Percentiles rank a stretch among this genome's conserved stretches.
Conservation (phyloP, 30 jellyfish, hydroid and myxozoan genomes). For the Mastigias papua region DNA sequence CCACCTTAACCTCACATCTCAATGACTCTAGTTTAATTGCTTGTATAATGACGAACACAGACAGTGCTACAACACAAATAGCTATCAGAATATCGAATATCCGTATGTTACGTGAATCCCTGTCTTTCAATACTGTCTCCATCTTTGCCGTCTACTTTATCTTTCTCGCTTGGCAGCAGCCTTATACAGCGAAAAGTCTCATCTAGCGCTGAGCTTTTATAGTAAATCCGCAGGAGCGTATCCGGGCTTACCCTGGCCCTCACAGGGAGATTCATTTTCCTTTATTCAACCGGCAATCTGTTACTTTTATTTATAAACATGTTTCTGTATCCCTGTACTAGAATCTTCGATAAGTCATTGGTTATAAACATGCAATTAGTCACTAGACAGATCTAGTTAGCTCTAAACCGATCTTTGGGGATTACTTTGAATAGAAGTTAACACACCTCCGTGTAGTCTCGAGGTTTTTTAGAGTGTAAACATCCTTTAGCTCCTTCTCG, state of each 20-base stretch:
- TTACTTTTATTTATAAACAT: conserved; percentile 3
- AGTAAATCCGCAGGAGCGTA: not conserved
- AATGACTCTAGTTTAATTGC: conserved; percentile 3
- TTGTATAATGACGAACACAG: conserved; percentile 8
- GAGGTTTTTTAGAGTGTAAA: not conserved
- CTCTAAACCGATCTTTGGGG: not conserved
- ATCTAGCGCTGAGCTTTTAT: not conserved
- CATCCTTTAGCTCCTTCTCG: not conserved
- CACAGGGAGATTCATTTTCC: conserved; percentile 1
- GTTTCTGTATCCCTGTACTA: not conserved
- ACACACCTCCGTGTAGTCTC: not conserved
- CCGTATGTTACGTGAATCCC: not conserved
- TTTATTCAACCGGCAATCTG: not conserved
- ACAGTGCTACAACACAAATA: conserved; percentile 20
- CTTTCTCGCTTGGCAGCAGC: not conserved
- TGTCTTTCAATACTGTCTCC: conserved; percentile 8
- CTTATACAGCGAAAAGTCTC: not conserved
- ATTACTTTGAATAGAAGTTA: not conserved
- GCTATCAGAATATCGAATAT: not conserved
- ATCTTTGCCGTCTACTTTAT: not conserved
- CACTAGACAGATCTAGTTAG: not conserved
- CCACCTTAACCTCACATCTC: not conserved
- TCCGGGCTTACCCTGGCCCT: conserved; percentile 28
- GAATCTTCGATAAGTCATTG: not conserved
- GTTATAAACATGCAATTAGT: not conserved